Base-by-base conservation (phyloP, 2,888 invertebrate species). In the Tridacna crocea region DNA sequence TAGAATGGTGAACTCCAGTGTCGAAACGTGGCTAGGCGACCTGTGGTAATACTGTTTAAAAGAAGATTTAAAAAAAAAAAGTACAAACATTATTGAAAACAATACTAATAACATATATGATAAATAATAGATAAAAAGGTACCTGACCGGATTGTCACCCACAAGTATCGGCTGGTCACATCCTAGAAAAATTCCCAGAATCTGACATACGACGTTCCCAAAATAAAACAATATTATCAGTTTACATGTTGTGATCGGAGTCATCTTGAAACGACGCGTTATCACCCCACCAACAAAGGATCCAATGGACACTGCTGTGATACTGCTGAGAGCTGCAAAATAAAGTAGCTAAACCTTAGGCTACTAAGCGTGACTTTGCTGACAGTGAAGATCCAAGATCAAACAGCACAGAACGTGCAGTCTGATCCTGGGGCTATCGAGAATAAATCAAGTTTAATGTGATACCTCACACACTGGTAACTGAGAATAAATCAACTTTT, bases 261-360 rank as follows among this genome's bases (percentile, higher is more conserved):
- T 78, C 85, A 83, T 85, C 13, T 82, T 66, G 26, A 85, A 51
- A 19, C 46, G 51, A 15, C 85, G 48, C 19, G 85, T 75, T n/a
- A 85, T 58, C 0, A 80, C 17, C 0, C 85, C 85, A 48, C 85
- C 83, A 6, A 82, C 24, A 55, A 85, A 85, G 12, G 82, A 78
- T 4, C 85, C 85, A 22, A 85, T 13, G 2, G 85, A 72, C 8
- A 83, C 73, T 0, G 85, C 85, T 19, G 72, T 63, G 11, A 85
- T 75, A 12, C 46, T 70, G 58, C 85, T 80, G 15, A 80, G 13
- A 10, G 85, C 85, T 85, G 76, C 22, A 82, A 77, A 11, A 17
- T 36, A 65, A 51, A 13, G 48, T 19, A 55, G 55, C 61, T 76
- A 85, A 88, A 6, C 60, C 48, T 68, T 86, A 88, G 0, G 75